Base-by-base conservation (phyloP, 1,140 invertebrate species). In the Meteorus sp. region DNA sequence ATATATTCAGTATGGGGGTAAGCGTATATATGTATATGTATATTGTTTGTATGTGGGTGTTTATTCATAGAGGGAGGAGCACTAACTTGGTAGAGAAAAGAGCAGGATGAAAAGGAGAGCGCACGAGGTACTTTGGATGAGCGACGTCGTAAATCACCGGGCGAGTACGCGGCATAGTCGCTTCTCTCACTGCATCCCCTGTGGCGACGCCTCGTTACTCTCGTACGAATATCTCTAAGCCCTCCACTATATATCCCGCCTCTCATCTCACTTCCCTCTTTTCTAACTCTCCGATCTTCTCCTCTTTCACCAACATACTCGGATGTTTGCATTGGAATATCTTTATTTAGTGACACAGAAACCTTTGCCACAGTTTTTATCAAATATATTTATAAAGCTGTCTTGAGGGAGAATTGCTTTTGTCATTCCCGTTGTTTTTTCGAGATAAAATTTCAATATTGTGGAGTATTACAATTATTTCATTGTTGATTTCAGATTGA, bases 281-380 rank as follows among this genome's bases (percentile, higher is more conserved):
- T n/a, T 29, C 27, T 39, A 39, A 13, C 13, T 17, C 13, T 3
- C 27, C 23, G 22, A 7, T 29, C 11, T 13, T 9, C 1, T 25
- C 23, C 8, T 1, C 47, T 25, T 1, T 11, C 37, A 39, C 15
- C n/a, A 13, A 5, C 20, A 19, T 41, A 50, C 23, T 47, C 29
- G 8, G 8, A 52, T 20, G 51, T 13, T 27, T 6, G 29, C 50
- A 37, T n/a, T 15, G 47, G 17, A 59, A 52, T 20, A 41, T 44
- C 56, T 41, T 51, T 43, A 59, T 59, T 48, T 29, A 27, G 45
- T 25, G 13, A 48, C 29, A 27, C 25, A n/a, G n/a, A n/a, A n/a
- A n/a, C n/a, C n/a, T n/a, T n/a, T n/a, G n/a, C n/a, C n/a, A n/a
- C n/a, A n/a, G n/a, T n/a, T n/a, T n/a, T n/a, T n/a, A n/a, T n/a